Base-by-base conservation (phyloP, 2,113 vertebrate species). In the Melanocharis versteri region DNA sequence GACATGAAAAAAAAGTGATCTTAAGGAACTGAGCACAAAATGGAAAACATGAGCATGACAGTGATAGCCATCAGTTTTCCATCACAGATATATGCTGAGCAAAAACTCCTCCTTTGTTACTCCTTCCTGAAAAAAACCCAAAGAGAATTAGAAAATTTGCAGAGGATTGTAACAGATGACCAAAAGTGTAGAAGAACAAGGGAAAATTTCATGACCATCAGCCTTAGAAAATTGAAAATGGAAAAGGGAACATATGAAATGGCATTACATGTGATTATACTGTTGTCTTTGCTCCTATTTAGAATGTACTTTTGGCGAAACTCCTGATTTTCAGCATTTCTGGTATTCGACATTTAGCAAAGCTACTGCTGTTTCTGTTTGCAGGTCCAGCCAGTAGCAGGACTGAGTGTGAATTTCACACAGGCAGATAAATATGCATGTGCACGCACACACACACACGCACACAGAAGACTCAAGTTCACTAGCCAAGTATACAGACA, bases 381-480 rank as follows among this genome's bases (percentile, higher is more conserved):
- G n/a, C 42, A 75, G 5, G 9, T 65, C 30, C 47, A 75, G 10
- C 3, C 47, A 64, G 35, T 3, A 37, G 39, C 22, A 42, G 26
- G 48, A 42, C n/a, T 24, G 47, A 28, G 60, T 0, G 0, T 17
- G 26, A 44, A 45, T 83, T 83, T 71, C 51, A 53, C 26, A 48
- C 14, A 4, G 20, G 11, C 17, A 53, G 39, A 35, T 24, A 30
- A 0, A 1, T 3, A 6, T 19, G 5, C 15, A 11, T 8, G 8
- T 13, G 33, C 21, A 5, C 13, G 24, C n/a, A 45, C 7, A 31
- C 19, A 37, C 53, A 30, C 21, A 21, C 10, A 7, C 1, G 6
- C 20, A 56, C 19, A 24, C 7, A 42, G 15, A 44, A 9, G 24
- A 35, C 16, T 40, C 42, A 44, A 21, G 7, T 51, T 69, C 35